These are phyloP conservation scores for Ochotona curzoniae DNA, from an alignment of 2,113 vertebrate species.

Conservation along the genomic window DNA sequence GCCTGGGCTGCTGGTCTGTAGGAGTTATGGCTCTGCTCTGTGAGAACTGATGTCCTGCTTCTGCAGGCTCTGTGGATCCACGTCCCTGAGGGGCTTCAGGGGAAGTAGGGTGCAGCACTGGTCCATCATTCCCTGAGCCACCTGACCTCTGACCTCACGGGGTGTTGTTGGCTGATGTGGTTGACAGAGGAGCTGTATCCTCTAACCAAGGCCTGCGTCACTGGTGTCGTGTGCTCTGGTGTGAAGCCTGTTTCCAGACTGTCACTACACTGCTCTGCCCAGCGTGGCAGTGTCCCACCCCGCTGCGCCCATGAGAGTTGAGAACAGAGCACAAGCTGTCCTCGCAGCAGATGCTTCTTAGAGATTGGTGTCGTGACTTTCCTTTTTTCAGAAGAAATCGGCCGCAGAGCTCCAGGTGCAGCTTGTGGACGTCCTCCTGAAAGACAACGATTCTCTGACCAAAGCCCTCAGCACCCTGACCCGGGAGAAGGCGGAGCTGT, in stretches of 20 bases:
- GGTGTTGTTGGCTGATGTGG: too few relatives aligned
- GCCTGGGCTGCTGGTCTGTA: not conserved
- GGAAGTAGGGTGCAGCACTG: too few relatives aligned
- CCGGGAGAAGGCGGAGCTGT: constrained; percentile 86
- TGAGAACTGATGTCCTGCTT: not conserved
- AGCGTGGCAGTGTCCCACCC: too few relatives aligned
- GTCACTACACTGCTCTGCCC: too few relatives aligned
- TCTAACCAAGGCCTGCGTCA: not conserved
- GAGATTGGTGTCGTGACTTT: not conserved
- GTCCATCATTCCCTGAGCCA: too few relatives aligned
- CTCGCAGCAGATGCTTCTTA: not conserved
- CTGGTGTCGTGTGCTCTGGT: not conserved
- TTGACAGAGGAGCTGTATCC: too few relatives aligned
- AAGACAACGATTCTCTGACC: constrained; percentile 87
- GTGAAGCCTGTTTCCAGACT: not conserved
- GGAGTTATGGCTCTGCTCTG: not conserved
- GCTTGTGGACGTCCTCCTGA: constrained; percentile 85
- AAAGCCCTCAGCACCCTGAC: constrained; percentile 81
- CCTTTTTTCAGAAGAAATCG: constrained; percentile 58
- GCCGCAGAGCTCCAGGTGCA: constrained; percentile 62
- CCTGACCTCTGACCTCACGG: too few relatives aligned
- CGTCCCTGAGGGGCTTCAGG: too few relatives aligned
- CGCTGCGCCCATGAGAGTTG: too few relatives aligned
- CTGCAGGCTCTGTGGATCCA: too few relatives aligned
- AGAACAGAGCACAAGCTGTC: too few relatives aligned